Evolutionary conservation across 2,113 vertebrate genomes (phyloP), one percentile per base, ranked within the genome.

Genomic region (Cricetomys ansorgei): DNA sequence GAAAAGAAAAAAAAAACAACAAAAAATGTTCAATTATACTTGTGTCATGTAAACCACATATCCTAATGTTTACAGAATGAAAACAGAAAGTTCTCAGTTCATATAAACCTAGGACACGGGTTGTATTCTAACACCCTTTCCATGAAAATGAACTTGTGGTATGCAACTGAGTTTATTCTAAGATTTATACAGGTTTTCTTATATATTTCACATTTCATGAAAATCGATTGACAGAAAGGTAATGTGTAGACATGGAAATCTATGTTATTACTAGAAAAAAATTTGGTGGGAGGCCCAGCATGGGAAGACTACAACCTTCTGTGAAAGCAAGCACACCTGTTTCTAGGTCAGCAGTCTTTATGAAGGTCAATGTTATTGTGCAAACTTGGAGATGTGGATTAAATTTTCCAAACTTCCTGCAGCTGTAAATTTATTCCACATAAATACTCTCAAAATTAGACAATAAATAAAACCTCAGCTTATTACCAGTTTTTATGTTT

Each of bases 381-480:
- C 43, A 90, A 77, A 53, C 3, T 27, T 89, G 50, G 16, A 40
- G 29, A 62, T 77, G 50, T 76, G 87, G 34, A 67, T 85, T 94
- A 70, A n/a, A 73, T 57, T 40, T 59, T 7, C 1, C 16, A 27
- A 43, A 87, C 34, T 27, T 77, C 6, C 10, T 76, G 29, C 2
- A 64, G 69, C 3, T 10, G 37, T 84, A 94, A 94, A 64, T 67
- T 85, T 53, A 50, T 57, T 72, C 45, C 2, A 83, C 4, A 75
- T 87, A 95, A 93, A 77, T 27, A n/a, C 45, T 86, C 19, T 91
- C 76, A 92, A 85, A 93, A 90, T 62, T 62, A 92, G 19, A 57
- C 0, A 31, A 19, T 13, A n/a, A n/a, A n/a, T n/a, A 21, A 67
- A 69, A 45, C 3, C 19, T 85, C n/a, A 55, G 23, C 79, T 73